Conservation (phyloP, 1,140 invertebrate species). For the Lepidurus packardi region DNA sequence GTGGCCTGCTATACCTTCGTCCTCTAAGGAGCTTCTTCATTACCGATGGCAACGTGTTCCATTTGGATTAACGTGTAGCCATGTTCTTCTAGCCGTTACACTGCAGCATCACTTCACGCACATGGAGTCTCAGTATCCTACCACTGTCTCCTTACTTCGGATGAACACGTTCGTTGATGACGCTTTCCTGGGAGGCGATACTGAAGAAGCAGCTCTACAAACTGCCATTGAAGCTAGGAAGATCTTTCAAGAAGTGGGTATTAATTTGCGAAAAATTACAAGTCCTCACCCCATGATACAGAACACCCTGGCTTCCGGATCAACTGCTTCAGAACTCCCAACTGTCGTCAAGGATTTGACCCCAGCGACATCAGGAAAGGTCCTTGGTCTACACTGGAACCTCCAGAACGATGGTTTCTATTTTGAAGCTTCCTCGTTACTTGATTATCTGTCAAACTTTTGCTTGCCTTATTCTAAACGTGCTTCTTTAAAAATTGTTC, state of each 20-base stretch:
- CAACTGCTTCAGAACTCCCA: background rate
- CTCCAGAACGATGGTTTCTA: background rate
- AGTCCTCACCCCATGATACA: background rate
- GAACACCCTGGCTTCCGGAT: background rate
- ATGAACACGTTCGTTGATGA: constrained; percentile 46
- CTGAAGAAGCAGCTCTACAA: background rate
- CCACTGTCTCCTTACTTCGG: background rate
- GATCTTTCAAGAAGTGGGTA: background rate
- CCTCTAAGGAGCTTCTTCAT: background rate
- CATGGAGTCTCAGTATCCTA: background rate
- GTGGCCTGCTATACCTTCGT: background rate
- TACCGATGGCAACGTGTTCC: background rate
- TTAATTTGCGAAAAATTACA: background rate
- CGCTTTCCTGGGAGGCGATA: background rate
- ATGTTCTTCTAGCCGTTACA: background rate
- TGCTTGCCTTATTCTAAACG: background rate
- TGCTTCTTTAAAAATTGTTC: background rate
- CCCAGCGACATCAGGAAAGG: background rate
- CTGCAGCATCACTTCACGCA: background rate
- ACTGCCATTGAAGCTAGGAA: background rate
- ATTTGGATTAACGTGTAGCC: background rate
- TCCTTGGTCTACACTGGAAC: background rate
- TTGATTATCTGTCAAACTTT: background rate
- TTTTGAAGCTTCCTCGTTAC: background rate
- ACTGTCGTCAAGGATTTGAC: background rate